Percentiles rank a stretch among this genome's conserved stretches.
phyloP scores from a whole-genome alignment of 2,797 vertebrate genomes.

The Myiothlypis coronata region DNA sequence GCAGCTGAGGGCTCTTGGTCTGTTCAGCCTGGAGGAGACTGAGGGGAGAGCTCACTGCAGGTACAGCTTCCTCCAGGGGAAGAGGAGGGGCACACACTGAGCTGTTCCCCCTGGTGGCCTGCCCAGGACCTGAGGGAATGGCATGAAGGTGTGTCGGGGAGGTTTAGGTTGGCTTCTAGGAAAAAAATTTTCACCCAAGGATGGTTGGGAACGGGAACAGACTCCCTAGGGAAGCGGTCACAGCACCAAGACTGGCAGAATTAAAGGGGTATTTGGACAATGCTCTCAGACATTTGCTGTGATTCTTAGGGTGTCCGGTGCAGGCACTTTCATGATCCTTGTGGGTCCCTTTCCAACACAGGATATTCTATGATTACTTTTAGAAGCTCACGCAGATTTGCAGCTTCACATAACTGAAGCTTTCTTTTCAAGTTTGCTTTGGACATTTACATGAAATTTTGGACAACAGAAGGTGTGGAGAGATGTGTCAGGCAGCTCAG shows the following conservation, averaged over 20 bases:
- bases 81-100: not conserved
- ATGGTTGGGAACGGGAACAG: not conserved
- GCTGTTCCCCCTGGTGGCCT: not conserved
- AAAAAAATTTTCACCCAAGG: not conserved
- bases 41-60: not conserved
- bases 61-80: rapidly evolving
- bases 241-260: not conserved
- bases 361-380: not conserved
- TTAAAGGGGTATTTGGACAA: not conserved
- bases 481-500: not conserved
- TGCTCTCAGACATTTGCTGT: not conserved
- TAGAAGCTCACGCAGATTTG: not conserved
- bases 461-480: not conserved
- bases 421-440: not conserved
- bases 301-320: not conserved
- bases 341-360: not conserved
- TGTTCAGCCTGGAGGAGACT: not conserved
- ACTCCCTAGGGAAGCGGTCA: not conserved
- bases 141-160: not conserved
- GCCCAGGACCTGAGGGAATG: rapidly evolving
- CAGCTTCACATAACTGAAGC: not conserved
- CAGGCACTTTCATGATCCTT: not conserved
- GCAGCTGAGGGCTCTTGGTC: not conserved
- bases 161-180: not conserved
- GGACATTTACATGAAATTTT: not conserved